Base-by-base conservation (phyloP, 2,888 invertebrate genomes). In the Latheticus oryzae region DNA sequence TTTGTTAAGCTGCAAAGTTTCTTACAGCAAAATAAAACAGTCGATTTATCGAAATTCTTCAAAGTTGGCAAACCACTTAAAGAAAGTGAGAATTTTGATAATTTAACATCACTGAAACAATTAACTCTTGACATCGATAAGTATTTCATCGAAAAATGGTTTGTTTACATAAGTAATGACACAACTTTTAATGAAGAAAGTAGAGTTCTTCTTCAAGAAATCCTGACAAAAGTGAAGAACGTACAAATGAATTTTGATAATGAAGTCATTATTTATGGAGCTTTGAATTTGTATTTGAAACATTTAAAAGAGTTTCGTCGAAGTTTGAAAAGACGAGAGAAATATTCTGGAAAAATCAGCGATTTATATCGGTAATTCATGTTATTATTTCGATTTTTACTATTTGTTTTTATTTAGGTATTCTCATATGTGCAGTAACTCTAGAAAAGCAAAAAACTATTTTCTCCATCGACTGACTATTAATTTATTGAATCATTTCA, bases 281-380 rank as follows among this genome's bases (percentile, higher is more conserved):
- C 78, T 30, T 74, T 84, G 11, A 82, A 84, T 38, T 78, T 88
- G 47, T 74, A 85, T 30, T 77, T 84, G 13, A 81, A 81, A 37
- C 87, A 88, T 69, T 74, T 87, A 9, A 87, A 86, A 65, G 87
- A 88, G 67, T 87, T 85, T 69, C 81, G 83, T 24, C 83, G 84
- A 69, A 82, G 84, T 13, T 61, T 84, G n/a, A 87, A 85, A 70
- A 80, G 84, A 5, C 79, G 81, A 54, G 81, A 83, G 52, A 83
- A 83, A 66, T 76, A 75, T 50, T 79, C 73, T 5, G 78, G 71
- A 19, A 64, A 77, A 0, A 73, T 84, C 40, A 83, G 83, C 62
- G 78, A 79, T 1, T 74, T 81, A 4, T 86, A 84, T 65, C 82
- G 84, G 75, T 75, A 63, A 58, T 5, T 17, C 7, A 1, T 21